Conservation (phyloP, 2,797 vertebrate genomes). For the Xenopus petersii region DNA sequence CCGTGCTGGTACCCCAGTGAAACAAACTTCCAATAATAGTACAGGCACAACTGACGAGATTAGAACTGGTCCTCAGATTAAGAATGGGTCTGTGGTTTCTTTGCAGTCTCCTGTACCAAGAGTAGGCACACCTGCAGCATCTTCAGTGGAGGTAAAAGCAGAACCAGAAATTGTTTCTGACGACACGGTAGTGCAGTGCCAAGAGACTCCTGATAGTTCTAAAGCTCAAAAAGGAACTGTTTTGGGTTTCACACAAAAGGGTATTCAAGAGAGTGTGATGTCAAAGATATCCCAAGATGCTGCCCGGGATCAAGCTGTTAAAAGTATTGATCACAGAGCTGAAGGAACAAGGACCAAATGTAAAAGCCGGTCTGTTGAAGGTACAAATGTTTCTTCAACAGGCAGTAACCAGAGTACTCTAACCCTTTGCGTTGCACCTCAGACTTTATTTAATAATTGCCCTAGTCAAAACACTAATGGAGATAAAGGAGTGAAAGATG, state of each 20-base stretch:
- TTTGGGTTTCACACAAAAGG: constrained; percentile 59
- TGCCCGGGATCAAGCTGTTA: constrained; percentile 70
- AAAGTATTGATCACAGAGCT: constrained; percentile 63
- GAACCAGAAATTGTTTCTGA: constrained; percentile 80
- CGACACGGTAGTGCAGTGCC: constrained; percentile 70
- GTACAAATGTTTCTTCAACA: constrained; percentile 65
- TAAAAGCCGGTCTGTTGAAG: constrained; percentile 65
- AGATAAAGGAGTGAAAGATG: constrained; percentile 70
- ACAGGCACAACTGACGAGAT: constrained; percentile 67
- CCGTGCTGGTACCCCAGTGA: constrained; percentile 67
- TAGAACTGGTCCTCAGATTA: constrained; percentile 69
- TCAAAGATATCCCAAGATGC: constrained; percentile 77
- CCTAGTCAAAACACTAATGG: constrained; percentile 64
- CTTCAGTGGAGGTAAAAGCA: constrained; percentile 80
- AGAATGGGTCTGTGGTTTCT: constrained; percentile 77
- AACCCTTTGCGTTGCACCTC: constrained; percentile 65
- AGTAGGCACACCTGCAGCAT: constrained; percentile 54
- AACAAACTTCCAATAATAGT: constrained; percentile 69
- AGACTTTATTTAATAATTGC: constrained; percentile 64
- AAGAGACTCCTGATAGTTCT: constrained; percentile 59
- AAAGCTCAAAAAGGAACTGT: constrained; percentile 58
- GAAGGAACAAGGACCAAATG: constrained; percentile 72
- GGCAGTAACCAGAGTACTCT: constrained; percentile 75
- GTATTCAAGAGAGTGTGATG: constrained; percentile 63
- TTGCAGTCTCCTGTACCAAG: constrained; percentile 74